phyloP scores from a whole-genome alignment of 1,140 invertebrate species.

The Tetramorium simillimum region DNA sequence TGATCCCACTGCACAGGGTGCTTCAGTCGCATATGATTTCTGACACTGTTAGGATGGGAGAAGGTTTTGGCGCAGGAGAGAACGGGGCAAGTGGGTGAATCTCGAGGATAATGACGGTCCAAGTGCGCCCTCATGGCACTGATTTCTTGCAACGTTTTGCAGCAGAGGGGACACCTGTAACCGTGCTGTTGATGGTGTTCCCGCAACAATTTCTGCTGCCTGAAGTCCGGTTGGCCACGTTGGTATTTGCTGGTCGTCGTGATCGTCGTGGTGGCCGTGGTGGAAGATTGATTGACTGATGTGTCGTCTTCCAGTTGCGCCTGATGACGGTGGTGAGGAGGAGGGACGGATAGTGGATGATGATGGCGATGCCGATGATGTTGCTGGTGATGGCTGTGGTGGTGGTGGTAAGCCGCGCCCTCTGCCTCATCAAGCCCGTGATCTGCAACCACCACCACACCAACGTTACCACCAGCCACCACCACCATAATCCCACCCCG shows the following conservation, averaged over 20 bases:
- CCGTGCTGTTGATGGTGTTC: slow-evolving; percentile 79
- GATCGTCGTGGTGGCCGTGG: slow-evolving; percentile 56
- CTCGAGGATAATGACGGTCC: slow-evolving; percentile 92
- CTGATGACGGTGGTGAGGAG: slow-evolving; percentile 81
- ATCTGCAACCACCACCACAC: slow-evolving; percentile 86
- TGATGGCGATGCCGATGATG: slow-evolving; percentile 84
- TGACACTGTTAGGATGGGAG: slow-evolving; percentile 92
- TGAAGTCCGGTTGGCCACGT: slow-evolving; percentile 76
- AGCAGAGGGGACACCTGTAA: slow-evolving; percentile 90
- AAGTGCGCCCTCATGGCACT: slow-evolving; percentile 90
- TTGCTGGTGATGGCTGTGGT: slow-evolving; percentile 84
- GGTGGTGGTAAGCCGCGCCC: slow-evolving; percentile 83
- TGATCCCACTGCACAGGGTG: slow-evolving; percentile 92
- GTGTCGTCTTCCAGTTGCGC: slow-evolving; percentile 68
- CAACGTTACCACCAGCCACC: slow-evolving; percentile 85
- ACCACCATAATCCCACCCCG: slow-evolving; percentile 74
- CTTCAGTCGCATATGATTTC: slow-evolving; percentile 94
- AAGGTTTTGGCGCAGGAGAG: slow-evolving; percentile 90
- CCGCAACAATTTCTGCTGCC: slow-evolving; percentile 79
- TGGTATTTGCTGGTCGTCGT: slow-evolving; percentile 74
- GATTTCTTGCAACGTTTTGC: slow-evolving; percentile 87
- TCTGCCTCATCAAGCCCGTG: slow-evolving; percentile 82
- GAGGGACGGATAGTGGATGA: slow-evolving; percentile 75
- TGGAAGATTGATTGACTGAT: slow-evolving; percentile 59
- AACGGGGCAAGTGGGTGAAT: slow-evolving; percentile 92